Percentiles rank a stretch among this genome's conserved stretches.
phyloP scores from a whole-genome alignment of 2,797 vertebrate species.

The Falco berigora region DNA sequence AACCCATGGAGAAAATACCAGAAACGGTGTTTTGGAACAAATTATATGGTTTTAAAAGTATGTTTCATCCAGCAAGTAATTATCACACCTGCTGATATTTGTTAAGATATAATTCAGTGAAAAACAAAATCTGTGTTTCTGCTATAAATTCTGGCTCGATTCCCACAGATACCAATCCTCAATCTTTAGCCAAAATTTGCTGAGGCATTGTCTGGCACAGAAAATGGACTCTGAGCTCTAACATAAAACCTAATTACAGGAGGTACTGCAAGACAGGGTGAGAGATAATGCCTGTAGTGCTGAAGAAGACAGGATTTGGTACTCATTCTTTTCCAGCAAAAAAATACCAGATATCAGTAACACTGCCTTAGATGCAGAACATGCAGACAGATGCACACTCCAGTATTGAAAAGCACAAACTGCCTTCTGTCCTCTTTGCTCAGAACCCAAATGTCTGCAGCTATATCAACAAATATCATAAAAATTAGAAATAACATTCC shows the following conservation, averaged over 20 bases:
- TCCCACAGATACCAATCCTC: background rate
- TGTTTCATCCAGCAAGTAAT: constrained; percentile 30
- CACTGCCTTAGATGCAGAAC: background rate
- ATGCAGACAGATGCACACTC: background rate
- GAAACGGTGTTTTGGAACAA: background rate
- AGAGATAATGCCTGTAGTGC: background rate
- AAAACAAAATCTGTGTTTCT: constrained; percentile 10
- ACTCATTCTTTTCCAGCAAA: background rate
- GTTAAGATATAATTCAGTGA: constrained; percentile 17
- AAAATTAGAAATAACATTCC: background rate
- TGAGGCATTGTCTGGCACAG: background rate
- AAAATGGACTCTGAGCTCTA: background rate
- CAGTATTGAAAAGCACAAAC: background rate
- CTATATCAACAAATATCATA: background rate
- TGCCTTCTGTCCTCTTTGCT: background rate
- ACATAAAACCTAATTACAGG: background rate
- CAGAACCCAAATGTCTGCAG: background rate
- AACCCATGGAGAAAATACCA: background rate
- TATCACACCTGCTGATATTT: background rate
- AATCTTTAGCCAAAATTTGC: background rate
- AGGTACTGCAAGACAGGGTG: background rate
- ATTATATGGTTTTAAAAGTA: background rate
- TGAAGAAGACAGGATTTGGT: background rate
- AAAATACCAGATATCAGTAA: background rate
- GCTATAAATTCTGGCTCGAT: constrained; percentile 1